Evolutionary conservation across 2,888 invertebrate genomes (phyloP).

Genomic region (Ecliptopera silaceata): DNA sequence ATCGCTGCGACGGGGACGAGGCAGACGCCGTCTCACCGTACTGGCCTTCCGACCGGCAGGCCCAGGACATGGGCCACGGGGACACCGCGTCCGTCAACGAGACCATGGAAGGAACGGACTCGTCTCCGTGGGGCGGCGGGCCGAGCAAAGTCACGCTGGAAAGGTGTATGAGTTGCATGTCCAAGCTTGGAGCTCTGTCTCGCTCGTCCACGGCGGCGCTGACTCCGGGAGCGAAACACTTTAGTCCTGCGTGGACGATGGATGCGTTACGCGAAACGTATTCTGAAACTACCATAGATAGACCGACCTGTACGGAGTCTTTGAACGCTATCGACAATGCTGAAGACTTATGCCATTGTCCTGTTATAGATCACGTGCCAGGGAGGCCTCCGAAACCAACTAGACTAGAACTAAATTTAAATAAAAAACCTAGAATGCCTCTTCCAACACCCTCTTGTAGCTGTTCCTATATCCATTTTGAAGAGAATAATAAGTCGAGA

Average conservation of each 20-base stretch:
- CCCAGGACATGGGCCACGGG: conserved; percentile 74
- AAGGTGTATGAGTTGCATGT: conserved; percentile 90
- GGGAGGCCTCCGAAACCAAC: conserved; percentile 85
- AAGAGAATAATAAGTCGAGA: conserved; percentile 46
- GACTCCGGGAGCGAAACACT: conserved; percentile 76
- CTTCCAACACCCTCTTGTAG: conserved; percentile 49
- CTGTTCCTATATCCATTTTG: conserved; percentile 47
- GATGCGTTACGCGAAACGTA: conserved; percentile 61
- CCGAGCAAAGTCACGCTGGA: conserved; percentile 79
- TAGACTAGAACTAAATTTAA: conserved; percentile 51
- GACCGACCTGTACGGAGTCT: conserved; percentile 35
- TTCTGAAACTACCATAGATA: conserved; percentile 30
- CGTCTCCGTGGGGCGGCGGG: conserved; percentile 54
- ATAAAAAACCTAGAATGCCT: conserved; percentile 63
- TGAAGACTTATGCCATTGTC: conserved; percentile 54
- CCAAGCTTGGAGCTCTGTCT: conserved; percentile 89
- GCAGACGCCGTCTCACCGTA: conserved; percentile 84
- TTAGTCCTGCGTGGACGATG: conserved; percentile 84
- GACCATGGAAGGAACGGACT: conserved; percentile 46
- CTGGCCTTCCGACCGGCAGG: conserved; percentile 83
- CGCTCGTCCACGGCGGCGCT: conserved; percentile 84
- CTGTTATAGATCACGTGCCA: conserved; percentile 67
- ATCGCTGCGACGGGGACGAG: conserved; percentile 57
- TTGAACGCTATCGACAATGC: conserved; percentile 42
- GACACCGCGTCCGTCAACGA: conserved; percentile 66